phyloP scores from a whole-genome alignment of 2,797 vertebrate genomes.

The Oceanodroma leucorhoa region DNA sequence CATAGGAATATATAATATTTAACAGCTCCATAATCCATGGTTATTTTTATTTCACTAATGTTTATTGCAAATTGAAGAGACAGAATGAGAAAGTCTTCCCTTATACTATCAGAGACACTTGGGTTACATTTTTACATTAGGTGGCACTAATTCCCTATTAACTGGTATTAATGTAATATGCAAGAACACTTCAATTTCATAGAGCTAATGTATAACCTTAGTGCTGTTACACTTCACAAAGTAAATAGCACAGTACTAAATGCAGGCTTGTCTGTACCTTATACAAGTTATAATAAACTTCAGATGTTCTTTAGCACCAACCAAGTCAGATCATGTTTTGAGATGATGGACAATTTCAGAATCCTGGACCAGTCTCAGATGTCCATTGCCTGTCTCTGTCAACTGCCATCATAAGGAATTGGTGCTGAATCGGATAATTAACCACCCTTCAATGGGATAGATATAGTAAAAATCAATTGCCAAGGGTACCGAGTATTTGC shows the following conservation, averaged over 20 bases:
- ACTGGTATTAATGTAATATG: constrained; percentile 22
- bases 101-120: neutral
- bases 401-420: neutral
- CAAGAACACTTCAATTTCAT: neutral
- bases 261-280: neutral
- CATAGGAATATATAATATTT: neutral
- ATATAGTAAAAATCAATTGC: neutral
- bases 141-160: constrained; percentile 69
- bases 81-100: neutral
- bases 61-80: neutral
- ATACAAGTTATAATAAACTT: neutral
- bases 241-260: neutral
- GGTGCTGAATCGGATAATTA: neutral
- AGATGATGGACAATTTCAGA: neutral
- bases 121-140: constrained; percentile 64
- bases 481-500: neutral
- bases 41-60: constrained; percentile 17
- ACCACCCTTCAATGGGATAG: neutral
- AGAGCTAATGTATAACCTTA: neutral
- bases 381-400: neutral
- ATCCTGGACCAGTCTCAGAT: neutral
- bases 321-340: neutral
- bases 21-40: neutral
- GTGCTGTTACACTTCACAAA: neutral
- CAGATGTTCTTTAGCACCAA: neutral